A percentile compares a stretch with the other conserved stretches of the same genome.
These are phyloP conservation scores for Dendropsophus ebraccatus DNA, from an alignment of 2,113 vertebrate genomes.

Conservation along the genomic window DNA sequence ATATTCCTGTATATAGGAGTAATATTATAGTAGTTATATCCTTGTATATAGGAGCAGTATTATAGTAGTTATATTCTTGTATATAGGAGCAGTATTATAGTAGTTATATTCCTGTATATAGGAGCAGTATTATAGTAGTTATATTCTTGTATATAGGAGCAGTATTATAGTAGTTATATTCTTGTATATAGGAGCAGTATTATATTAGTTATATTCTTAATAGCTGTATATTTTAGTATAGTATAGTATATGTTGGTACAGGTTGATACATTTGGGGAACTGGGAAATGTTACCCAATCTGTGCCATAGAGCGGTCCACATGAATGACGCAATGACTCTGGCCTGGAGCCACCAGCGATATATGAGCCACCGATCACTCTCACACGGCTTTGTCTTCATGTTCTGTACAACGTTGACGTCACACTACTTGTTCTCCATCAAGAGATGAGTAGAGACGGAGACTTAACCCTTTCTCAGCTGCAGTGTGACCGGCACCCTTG, in stretches of 20 bases:
- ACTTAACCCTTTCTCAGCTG: background rate
- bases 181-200: background rate
- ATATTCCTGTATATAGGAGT: background rate
- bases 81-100: too few species aligned
- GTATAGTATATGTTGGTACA: background rate
- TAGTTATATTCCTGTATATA: too few species aligned
- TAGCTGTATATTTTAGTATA: background rate
- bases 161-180: too few species aligned
- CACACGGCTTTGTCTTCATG: background rate
- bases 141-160: too few species aligned
- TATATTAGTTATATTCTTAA: too few species aligned
- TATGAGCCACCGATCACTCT: background rate
- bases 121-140: too few species aligned
- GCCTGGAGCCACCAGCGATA: constrained; percentile 7
- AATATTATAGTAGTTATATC: background rate
- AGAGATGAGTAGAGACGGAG: background rate
- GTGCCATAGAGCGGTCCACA: background rate
- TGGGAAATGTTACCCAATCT: constrained; percentile 13
- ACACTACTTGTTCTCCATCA: background rate
- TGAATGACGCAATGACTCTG: background rate
- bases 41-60: too few species aligned
- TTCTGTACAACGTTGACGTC: constrained; percentile 29
- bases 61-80: too few species aligned
- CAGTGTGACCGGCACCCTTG: background rate
- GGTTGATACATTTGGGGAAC: background rate